These are phyloP conservation scores for Selenia dentaria DNA, from an alignment of 2,888 invertebrate genomes.

Conservation along the genomic window DNA sequence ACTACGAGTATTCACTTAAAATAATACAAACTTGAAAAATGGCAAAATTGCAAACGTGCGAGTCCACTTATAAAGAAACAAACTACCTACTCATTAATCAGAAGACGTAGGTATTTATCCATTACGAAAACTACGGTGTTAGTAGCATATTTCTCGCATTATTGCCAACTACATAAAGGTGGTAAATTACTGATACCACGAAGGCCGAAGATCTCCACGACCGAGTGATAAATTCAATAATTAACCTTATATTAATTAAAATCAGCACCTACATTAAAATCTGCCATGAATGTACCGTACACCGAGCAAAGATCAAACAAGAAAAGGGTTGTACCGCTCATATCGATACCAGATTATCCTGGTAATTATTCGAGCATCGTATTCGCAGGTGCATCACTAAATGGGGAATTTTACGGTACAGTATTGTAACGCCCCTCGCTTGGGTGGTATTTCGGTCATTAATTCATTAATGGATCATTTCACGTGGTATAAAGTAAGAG, in stretches of 20 bases:
- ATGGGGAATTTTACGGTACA: slow-evolving; percentile 42
- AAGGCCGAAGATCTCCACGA: not conserved
- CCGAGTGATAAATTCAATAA: slow-evolving; percentile 20
- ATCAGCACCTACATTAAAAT: slow-evolving; percentile 44
- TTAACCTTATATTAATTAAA: slow-evolving; percentile 28
- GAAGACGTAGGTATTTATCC: too few species aligned
- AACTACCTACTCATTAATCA: too few species aligned
- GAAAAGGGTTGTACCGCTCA: slow-evolving; percentile 62
- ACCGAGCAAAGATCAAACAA: slow-evolving; percentile 48
- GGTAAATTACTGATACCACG: not conserved
- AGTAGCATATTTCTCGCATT: not conserved
- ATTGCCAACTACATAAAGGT: not conserved
- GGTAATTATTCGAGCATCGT: slow-evolving; percentile 28
- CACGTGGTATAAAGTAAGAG: slow-evolving; percentile 7
- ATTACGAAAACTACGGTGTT: too few species aligned
- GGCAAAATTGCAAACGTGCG: too few species aligned
- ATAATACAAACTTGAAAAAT: too few species aligned
- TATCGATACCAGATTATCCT: slow-evolving; percentile 43
- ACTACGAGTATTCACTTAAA: too few species aligned
- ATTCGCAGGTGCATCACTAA: slow-evolving; percentile 53
- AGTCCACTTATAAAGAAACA: too few species aligned
- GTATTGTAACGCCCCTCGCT: slow-evolving; percentile 32
- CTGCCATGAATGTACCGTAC: slow-evolving; percentile 49
- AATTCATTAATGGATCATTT: slow-evolving; percentile 14
- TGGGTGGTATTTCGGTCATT: slow-evolving; percentile 46